Evolutionary conservation across 37 sponge, comb jelly and placozoan species (phyloP).

Genomic region (Theonella swinhoei): DNA sequence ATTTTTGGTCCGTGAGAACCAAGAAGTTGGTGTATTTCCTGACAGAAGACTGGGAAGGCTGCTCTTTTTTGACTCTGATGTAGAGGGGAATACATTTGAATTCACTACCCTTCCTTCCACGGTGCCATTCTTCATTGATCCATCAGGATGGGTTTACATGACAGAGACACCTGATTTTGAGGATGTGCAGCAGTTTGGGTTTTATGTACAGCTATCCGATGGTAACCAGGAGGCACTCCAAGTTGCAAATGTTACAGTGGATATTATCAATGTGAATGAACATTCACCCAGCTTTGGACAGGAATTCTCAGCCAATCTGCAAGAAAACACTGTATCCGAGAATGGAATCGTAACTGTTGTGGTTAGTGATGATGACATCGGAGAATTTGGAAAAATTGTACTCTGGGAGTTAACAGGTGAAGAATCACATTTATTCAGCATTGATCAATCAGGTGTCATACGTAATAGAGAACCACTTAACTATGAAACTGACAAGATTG

Average conservation of each 20-base stretch:
- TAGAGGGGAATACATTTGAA: slow-evolving; percentile 17
- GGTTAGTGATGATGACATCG: slow-evolving; percentile 44
- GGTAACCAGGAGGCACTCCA: slow-evolving; percentile 32
- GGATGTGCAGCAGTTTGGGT: background rate
- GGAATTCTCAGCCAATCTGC: slow-evolving; percentile 9
- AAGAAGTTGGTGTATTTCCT: background rate
- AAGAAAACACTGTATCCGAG: slow-evolving; percentile 33
- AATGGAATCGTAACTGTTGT: slow-evolving; percentile 23
- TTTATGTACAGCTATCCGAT: slow-evolving; percentile 48
- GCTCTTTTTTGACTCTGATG: slow-evolving; percentile 42
- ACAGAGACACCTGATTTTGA: slow-evolving; percentile 46
- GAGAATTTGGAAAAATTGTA: slow-evolving; percentile 50
- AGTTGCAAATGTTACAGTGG: slow-evolving; percentile 29
- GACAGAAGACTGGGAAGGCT: slow-evolving; percentile 19
- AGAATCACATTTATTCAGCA: slow-evolving; percentile 18
- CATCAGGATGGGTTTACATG: slow-evolving; percentile 23
- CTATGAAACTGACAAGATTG: slow-evolving; percentile 49
- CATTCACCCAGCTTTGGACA: slow-evolving; percentile 29
- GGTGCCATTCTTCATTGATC: slow-evolving; percentile 21
- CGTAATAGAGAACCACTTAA: slow-evolving; percentile 41
- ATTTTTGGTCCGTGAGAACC: slow-evolving; percentile 46
- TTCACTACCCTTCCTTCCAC: slow-evolving; percentile 12
- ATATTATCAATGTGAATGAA: slow-evolving; percentile 66
- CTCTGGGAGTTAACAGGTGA: slow-evolving; percentile 16
- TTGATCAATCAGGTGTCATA: slow-evolving; percentile 36